Evolutionary conservation across 1,140 invertebrate species (phyloP), one percentile per base, ranked within the genome.

Genomic region (Apis laboriosa): DNA sequence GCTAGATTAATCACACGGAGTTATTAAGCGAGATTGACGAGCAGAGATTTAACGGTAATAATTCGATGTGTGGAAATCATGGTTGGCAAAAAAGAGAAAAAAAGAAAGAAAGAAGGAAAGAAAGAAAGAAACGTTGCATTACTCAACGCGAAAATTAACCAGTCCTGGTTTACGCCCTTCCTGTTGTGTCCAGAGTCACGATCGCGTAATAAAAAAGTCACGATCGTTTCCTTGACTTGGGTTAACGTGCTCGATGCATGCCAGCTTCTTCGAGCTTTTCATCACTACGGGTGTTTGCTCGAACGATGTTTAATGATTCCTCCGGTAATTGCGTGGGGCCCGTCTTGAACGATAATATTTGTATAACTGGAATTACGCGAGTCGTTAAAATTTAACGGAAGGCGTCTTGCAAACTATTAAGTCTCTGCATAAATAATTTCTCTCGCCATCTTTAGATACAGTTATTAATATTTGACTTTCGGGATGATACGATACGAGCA

Each of bases 11-110:
- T 68, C 64, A 60, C 49, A 19, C n/a, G 8, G 28, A 34, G 21
- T 49, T 56, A 77, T 82, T 77, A 75, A 64, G 55, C 55, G 64
- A 81, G 61, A 75, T 81, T 68, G 72, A 77, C 74, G 63, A 76
- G 74, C 63, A 43, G 9, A 60, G 24, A 64, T 58, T 82, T 70
- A 82, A 82, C 74, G 64, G 80, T 55, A 82, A 78, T 58, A 8
- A 53, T 71, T 83, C 66, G 58, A 77, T 76, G 76, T 28, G 67
- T 55, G 67, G n/a, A 75, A 80, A 75, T 19, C 43, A 28, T 24
- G 34, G 34, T 43, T 43, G 34, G 34, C 34, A 43, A 43, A 43
- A 43, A 43, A 43, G 24, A 49, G 56, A 78, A 24, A 49, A 51
- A 78, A 43, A 43, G 17, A 73, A 72, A 15, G 12, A 15, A 12